A percentile compares a stretch with the other conserved stretches of the same genome.
These are phyloP conservation scores for Indri indri DNA, from an alignment of 2,113 vertebrate species.

Conservation along the genomic window DNA sequence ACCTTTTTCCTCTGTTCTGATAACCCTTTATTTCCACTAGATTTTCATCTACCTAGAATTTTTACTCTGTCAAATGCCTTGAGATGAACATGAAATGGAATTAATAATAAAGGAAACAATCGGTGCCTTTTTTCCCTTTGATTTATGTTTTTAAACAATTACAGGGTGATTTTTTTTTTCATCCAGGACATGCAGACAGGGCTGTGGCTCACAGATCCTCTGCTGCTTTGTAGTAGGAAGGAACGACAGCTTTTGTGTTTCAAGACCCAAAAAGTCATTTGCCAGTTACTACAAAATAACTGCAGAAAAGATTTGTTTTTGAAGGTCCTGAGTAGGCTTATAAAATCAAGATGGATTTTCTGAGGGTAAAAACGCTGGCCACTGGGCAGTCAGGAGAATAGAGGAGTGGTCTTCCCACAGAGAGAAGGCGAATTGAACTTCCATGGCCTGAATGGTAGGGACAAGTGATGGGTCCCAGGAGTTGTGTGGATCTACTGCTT, in stretches of 20 bases:
- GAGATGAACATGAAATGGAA: neutral
- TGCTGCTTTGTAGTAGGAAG: neutral
- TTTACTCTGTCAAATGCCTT: neutral
- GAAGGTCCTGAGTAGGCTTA: neutral
- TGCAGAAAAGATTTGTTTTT: neutral
- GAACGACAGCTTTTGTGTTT: neutral
- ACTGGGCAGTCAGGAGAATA: neutral
- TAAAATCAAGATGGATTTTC: neutral
- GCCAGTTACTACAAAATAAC: neutral
- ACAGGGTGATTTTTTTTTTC: neutral
- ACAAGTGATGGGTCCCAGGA: neutral
- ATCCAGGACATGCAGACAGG: neutral
- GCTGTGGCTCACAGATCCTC: neutral
- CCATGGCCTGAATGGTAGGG: neutral
- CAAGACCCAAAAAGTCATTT: neutral
- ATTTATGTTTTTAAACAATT: conserved; percentile 2
- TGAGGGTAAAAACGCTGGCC: neutral
- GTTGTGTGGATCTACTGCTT: neutral
- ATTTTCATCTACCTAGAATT: neutral
- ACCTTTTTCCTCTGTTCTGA: neutral
- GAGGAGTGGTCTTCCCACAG: neutral
- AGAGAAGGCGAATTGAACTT: neutral
- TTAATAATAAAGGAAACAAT: neutral
- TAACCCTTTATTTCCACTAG: neutral
- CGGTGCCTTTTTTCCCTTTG: neutral